Conservation (phyloP, 2,797 vertebrate species). For the Megalops cyprinoides region DNA sequence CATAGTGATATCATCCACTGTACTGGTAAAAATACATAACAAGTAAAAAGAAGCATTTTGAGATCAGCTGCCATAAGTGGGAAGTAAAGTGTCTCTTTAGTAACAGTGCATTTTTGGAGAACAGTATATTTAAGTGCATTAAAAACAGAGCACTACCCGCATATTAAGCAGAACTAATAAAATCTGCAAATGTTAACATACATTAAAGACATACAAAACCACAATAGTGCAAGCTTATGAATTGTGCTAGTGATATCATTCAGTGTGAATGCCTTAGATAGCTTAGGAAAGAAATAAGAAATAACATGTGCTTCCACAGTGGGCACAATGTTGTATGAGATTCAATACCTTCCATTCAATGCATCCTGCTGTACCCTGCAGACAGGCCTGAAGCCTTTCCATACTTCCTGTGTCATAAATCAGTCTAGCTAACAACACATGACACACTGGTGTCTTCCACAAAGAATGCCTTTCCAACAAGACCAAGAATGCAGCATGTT, state of each 20-base stretch:
- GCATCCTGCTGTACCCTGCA: background rate
- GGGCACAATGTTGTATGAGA: constrained; percentile 3
- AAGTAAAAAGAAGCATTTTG: background rate
- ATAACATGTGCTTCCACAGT: background rate
- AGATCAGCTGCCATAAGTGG: background rate
- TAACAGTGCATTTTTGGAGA: background rate
- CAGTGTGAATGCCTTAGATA: no score
- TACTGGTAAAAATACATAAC: background rate
- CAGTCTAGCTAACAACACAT: background rate
- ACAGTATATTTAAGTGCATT: background rate
- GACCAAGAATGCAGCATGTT: background rate
- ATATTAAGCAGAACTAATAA: background rate
- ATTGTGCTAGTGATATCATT: no score
- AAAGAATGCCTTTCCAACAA: background rate
- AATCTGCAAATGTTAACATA: background rate
- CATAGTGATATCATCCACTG: background rate
- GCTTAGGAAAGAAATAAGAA: no score
- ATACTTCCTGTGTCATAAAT: background rate
- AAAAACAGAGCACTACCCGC: background rate
- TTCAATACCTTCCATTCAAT: background rate
- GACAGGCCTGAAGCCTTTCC: background rate
- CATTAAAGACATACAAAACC: background rate
- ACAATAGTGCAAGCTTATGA: background rate
- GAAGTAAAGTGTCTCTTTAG: background rate
- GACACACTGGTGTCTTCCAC: background rate